These are phyloP conservation scores for Cygnus atratus DNA, from an alignment of 2,113 vertebrate genomes.

Conservation along the genomic window DNA sequence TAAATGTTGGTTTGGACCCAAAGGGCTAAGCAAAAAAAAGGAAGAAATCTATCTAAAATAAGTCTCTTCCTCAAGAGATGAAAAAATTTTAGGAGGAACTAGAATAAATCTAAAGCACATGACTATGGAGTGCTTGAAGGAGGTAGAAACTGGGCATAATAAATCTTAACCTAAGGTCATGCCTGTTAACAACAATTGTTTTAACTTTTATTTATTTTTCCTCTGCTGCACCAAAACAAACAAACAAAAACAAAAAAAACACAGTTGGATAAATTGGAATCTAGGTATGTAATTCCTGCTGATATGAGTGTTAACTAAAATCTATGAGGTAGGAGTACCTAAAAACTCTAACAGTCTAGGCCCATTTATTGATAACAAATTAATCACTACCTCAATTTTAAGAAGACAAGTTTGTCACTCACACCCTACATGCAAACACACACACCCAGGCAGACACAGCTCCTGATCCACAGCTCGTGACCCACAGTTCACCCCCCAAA, in stretches of 20 bases:
- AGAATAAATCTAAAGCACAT: neutral
- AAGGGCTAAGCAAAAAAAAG: neutral
- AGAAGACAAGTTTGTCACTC: neutral
- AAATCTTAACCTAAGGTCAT: neutral
- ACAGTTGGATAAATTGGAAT: neutral
- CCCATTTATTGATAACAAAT: neutral
- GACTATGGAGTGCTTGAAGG: neutral
- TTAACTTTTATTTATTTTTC: fast-evolving
- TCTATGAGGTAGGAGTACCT: neutral
- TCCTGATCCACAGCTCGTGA: neutral
- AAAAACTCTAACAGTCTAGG: neutral
- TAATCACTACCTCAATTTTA: neutral
- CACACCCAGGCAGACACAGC: neutral
- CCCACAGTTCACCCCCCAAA: neutral
- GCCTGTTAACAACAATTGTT: neutral
- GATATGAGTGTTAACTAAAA: neutral
- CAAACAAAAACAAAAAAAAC: too few species aligned
- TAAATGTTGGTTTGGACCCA: neutral
- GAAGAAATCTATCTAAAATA: neutral
- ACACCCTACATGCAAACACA: neutral
- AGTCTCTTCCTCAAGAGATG: neutral
- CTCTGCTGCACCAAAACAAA: too few species aligned
- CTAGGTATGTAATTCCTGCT: neutral
- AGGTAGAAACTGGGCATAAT: neutral
- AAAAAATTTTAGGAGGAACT: neutral